phyloP scores from a whole-genome alignment of 2,797 vertebrate species.

The Cryptoblepharus egeriae region DNA sequence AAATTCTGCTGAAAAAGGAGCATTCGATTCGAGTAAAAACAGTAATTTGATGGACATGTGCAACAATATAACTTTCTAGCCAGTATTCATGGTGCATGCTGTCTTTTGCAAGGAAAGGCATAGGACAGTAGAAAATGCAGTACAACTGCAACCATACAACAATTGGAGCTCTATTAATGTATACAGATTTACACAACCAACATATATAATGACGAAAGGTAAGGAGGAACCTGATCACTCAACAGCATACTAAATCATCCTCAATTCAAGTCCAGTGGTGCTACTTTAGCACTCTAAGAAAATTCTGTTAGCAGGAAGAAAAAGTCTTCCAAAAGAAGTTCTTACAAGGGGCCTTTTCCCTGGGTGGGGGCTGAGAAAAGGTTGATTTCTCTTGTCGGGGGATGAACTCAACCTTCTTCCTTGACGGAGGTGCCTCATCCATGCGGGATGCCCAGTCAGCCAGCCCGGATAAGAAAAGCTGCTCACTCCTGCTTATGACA shows the following conservation, averaged over 20 bases:
- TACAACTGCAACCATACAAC: neutral
- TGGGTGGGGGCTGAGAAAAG: constrained; percentile 21
- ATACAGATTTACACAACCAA: neutral
- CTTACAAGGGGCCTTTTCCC: constrained; percentile 68
- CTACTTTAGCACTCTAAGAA: neutral
- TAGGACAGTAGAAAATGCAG: neutral
- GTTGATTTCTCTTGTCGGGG: constrained; percentile 48
- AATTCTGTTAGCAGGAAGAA: constrained; percentile 72
- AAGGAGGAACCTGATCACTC: neutral
- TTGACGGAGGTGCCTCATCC: constrained; percentile 17
- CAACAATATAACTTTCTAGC: neutral
- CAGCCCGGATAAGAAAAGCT: constrained; percentile 68
- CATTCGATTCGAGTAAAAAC: no score
- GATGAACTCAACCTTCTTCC: constrained; percentile 1
- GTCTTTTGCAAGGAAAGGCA: neutral
- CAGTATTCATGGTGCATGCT: neutral
- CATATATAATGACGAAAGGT: neutral
- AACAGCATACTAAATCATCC: neutral
- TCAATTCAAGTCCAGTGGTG: neutral
- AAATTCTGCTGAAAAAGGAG: no score
- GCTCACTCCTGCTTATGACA: constrained; percentile 53
- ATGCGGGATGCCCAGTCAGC: constrained; percentile 55
- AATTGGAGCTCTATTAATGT: neutral
- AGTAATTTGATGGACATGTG: neutral
- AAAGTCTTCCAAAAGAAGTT: constrained; percentile 83